Percentiles rank a stretch among this genome's conserved stretches.
phyloP scores from a whole-genome alignment of 1,140 invertebrate genomes.

The Drosophila ogumai region DNA sequence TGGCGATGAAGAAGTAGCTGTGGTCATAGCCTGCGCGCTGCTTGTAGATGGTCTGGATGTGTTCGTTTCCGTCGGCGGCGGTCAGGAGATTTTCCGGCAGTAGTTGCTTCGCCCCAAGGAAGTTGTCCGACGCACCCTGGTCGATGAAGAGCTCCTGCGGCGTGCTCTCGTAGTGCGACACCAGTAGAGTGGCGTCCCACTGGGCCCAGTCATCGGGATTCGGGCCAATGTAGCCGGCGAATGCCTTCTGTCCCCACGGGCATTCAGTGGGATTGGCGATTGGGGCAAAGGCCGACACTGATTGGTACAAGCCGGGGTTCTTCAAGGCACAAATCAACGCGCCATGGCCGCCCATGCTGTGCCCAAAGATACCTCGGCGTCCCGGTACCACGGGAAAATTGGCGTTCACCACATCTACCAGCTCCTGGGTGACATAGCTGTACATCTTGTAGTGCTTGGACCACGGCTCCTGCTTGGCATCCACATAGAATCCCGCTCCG shows the following conservation, averaged over 20 bases:
- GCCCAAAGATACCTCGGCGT: slow-evolving; percentile 93
- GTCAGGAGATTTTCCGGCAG: slow-evolving; percentile 93
- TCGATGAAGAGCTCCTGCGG: slow-evolving; percentile 94
- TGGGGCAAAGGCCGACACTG: slow-evolving; percentile 98
- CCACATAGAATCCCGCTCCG: slow-evolving; percentile 98
- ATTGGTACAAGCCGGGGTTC: slow-evolving; percentile 95
- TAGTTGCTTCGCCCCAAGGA: slow-evolving; percentile 91
- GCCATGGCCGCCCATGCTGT: slow-evolving; percentile 99
- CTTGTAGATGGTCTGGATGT: slow-evolving; percentile 90
- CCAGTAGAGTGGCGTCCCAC: slow-evolving; percentile 95
- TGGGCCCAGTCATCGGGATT: slow-evolving; percentile 90
- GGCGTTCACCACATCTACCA: slow-evolving; percentile 91
- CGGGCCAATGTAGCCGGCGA: slow-evolving; percentile 94
- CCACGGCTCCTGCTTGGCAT: slow-evolving; percentile 97
- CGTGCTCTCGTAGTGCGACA: slow-evolving; percentile 94
- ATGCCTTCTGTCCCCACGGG: slow-evolving; percentile 95
- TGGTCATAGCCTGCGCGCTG: slow-evolving; percentile 97
- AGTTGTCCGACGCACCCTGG: slow-evolving; percentile 94
- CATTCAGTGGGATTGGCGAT: slow-evolving; percentile 95
- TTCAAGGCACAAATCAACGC: slow-evolving; percentile 96
- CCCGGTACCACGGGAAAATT: slow-evolving; percentile 89
- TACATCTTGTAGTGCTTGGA: slow-evolving; percentile 98
- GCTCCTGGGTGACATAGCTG: slow-evolving; percentile 96
- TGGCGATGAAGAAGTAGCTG: slow-evolving; percentile 97
- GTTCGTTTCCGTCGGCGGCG: slow-evolving; percentile 89